Base-by-base conservation (phyloP, 2,113 vertebrate genomes). In the Mixornis gularis region DNA sequence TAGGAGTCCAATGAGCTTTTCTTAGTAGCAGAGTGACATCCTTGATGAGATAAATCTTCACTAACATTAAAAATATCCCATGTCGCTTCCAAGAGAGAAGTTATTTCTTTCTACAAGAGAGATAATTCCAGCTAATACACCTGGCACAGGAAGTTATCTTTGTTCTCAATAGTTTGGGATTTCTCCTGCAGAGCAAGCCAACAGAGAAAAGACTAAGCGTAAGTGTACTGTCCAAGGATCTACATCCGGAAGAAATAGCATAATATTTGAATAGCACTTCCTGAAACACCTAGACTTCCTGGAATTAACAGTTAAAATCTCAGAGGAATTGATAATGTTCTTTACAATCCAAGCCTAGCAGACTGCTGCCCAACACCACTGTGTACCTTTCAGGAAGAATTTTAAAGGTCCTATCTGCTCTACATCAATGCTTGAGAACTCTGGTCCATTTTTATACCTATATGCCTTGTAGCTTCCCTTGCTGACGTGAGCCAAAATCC, bases 251-350 rank as follows among this genome's bases (percentile, higher is more conserved):
- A 87, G 66, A 85, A 94, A 91, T 0, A 65, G n/a, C 51, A 32
- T 19, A 77, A n/a, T 59, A 68, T 79, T 81, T 94, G 70, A 89
- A 69, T 38, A 87, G 36, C 51, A 66, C 55, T 95, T 95, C 90
- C 85, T 85, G 65, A 88, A 95, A 90, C 92, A 94, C 90, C 82
- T 84, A 86, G 78, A 85, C 78, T 92, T 94, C 91, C 89, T 95
- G 66, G 73, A 92, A 92, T 69, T 55, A 62, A 72, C 34, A 72
- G 32, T 62, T 87, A 65, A 68, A 76, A 79, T 65, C 77, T 59
- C 83, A 79, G 70, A 63, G 63, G 80, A 94, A 90, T 10, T 48
- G 53, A 40, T 79, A 72, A 77, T 32, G 11, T 65, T 83, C 53
- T 69, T 83, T 62, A 68, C 34, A 79, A 76, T n/a, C 73, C 40